Percentiles rank a stretch among this genome's conserved stretches.
These are phyloP conservation scores for Metaphire vulgaris DNA, from an alignment of 1,140 invertebrate genomes.

Conservation along the genomic window DNA sequence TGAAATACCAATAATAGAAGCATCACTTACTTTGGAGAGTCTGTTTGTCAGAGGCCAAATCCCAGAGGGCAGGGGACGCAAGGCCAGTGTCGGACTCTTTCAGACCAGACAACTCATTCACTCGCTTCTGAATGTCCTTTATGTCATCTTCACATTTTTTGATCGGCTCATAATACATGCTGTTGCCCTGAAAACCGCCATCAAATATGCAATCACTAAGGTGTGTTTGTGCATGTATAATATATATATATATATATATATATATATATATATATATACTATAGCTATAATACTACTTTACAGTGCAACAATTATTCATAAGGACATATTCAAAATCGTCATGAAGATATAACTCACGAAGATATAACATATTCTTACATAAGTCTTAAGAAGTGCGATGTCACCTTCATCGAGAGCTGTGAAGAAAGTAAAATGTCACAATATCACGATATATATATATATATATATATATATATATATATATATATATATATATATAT, in stretches of 20 bases:
- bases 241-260: neutral
- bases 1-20: neutral
- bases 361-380: too few relatives aligned
- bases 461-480: too few relatives aligned
- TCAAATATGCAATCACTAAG: neutral
- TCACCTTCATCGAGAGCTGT: conserved; percentile 94
- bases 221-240: neutral
- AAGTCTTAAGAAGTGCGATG: conserved; percentile 92
- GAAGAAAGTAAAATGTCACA: conserved; percentile 33
- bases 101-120: conserved; percentile 78
- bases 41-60: conserved; percentile 97
- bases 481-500: too few relatives aligned
- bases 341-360: too few relatives aligned
- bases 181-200: conserved; percentile 68
- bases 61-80: conserved; percentile 96
- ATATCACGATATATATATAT: too few relatives aligned
- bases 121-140: conserved; percentile 86
- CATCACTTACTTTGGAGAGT: conserved; percentile 75
- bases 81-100: conserved; percentile 71
- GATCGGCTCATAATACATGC: conserved; percentile 92
- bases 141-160: conserved; percentile 93
- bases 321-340: too few relatives aligned
- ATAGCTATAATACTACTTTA: too few relatives aligned
- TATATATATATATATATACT: too few relatives aligned
- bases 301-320: too few relatives aligned